Conservation (phyloP, 2,888 invertebrate genomes). For the Maniola hyperantus region DNA sequence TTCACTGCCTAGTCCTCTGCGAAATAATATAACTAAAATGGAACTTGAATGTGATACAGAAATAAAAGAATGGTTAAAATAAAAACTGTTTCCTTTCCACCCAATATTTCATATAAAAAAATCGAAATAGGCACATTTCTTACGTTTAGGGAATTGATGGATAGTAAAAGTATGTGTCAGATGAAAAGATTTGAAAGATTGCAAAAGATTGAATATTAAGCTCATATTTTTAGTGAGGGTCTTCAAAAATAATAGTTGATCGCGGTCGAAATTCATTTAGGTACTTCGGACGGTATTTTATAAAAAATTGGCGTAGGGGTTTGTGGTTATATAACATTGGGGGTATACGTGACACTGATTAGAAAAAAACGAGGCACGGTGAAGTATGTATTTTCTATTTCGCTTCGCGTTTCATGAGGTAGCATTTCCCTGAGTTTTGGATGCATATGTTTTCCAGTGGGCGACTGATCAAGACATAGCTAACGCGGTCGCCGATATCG, state of each 20-base stretch:
- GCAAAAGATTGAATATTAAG: not conserved
- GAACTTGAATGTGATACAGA: constrained; percentile 65
- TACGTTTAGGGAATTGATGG: constrained; percentile 12
- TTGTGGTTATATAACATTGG: not conserved
- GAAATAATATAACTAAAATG: constrained; percentile 40
- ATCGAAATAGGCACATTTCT: not conserved
- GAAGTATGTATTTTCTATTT: constrained; percentile 46
- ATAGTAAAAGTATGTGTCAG: constrained; percentile 11
- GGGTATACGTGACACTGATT: constrained; percentile 7
- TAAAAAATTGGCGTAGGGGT: not conserved
- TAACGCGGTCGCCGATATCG: constrained; percentile 93
- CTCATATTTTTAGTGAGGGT: not conserved
- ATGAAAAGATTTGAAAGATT: constrained; percentile 24
- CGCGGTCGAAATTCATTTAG: not conserved
- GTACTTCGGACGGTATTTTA: not conserved
- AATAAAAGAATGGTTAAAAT: constrained; percentile 73
- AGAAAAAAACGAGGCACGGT: constrained; percentile 34
- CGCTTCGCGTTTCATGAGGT: constrained; percentile 45
- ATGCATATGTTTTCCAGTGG: constrained; percentile 88
- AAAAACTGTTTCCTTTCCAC: constrained; percentile 77
- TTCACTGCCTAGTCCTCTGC: constrained; percentile 54
- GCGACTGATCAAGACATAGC: constrained; percentile 98
- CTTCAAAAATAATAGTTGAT: not conserved
- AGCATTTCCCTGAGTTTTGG: constrained; percentile 59
- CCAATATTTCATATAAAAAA: constrained; percentile 54